Evolutionary conservation across 2,888 invertebrate species (phyloP), one percentile per base, ranked within the genome.

Genomic region (Epirrhoe alternata): DNA sequence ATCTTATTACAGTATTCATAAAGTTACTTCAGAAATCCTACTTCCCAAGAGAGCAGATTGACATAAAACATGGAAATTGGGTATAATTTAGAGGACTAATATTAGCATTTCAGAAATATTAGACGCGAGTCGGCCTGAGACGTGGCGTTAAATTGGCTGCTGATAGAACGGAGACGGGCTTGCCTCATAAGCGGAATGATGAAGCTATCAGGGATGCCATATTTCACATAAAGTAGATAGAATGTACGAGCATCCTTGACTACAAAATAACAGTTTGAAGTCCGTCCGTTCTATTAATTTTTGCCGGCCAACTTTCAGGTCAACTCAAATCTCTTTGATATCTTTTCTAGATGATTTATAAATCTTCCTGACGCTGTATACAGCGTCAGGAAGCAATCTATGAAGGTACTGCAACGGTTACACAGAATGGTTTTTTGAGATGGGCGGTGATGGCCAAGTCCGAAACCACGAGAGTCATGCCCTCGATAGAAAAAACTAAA

Each of bases 71-170:
- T 50, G 64, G 50, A 64, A 64, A 60, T 64, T 50, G 30, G 42
- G 59, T 55, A 60, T 50, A 60, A 64, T 64, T 64, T 64, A 55
- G 17, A 58, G 45, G 64, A 50, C 64, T 61, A 66, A 79, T 80
- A 79, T 78, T 76, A 77, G 73, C 74, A 71, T 74, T 52, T 72
- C 77, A 76, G 69, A 74, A 84, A 84, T 80, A 89, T 88, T 84
- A 86, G 82, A 78, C 72, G 72, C 76, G 75, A 81, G 82, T 84
- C 81, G 79, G 31, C 53, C 78, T 78, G 83, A 82, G 88, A 87
- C 89, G 85, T 82, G 80, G 89, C 91, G 91, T 89, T 88, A 92
- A 92, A 92, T 92, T 91, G 89, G 80, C 82, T 86, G 70, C 72
- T 75, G 84, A 84, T 84, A 77, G 76, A 76, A 75, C 73, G 57